Evolutionary conservation across 2,113 vertebrate species (phyloP).

Genomic region (Anolis carolinensis): DNA sequence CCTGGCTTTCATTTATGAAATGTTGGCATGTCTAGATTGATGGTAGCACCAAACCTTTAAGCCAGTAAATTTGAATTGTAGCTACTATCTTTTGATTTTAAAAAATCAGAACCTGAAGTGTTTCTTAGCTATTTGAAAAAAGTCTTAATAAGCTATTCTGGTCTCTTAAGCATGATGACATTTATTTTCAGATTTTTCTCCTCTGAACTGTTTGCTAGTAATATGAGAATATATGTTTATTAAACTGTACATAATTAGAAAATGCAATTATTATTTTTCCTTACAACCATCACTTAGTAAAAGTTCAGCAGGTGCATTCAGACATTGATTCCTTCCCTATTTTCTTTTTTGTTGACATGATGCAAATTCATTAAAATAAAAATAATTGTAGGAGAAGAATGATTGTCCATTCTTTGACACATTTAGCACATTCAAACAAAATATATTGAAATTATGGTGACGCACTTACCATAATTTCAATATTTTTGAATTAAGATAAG

Average conservation of each 20-base stretch:
- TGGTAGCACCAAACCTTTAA: not conserved
- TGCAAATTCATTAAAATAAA: not conserved
- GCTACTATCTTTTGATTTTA: too few relatives aligned
- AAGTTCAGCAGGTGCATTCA: slow-evolving; percentile 7
- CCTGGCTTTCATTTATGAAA: too few relatives aligned
- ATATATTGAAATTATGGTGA: too few relatives aligned
- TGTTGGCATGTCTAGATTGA: too few relatives aligned
- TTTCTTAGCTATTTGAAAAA: not conserved
- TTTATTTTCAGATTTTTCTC: slow-evolving; percentile 45
- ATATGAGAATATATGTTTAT: slow-evolving; percentile 39
- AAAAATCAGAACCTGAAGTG: too few relatives aligned
- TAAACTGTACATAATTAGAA: slow-evolving; percentile 14
- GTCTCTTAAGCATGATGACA: slow-evolving; percentile 42
- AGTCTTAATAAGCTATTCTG: slow-evolving; percentile 41
- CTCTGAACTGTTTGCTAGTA: slow-evolving; percentile 13
- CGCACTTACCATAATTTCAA: not conserved
- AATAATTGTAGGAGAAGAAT: not conserved
- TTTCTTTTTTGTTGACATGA: not conserved
- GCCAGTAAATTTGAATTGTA: not conserved
- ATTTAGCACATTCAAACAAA: too few relatives aligned
- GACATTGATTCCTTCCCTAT: not conserved
- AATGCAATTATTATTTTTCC: slow-evolving; percentile 30
- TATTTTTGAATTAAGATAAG: not conserved
- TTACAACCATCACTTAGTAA: not conserved
- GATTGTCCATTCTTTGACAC: not conserved